Evolutionary conservation across 1,140 invertebrate species (phyloP).

Genomic region (Drosophila micromelanica): DNA sequence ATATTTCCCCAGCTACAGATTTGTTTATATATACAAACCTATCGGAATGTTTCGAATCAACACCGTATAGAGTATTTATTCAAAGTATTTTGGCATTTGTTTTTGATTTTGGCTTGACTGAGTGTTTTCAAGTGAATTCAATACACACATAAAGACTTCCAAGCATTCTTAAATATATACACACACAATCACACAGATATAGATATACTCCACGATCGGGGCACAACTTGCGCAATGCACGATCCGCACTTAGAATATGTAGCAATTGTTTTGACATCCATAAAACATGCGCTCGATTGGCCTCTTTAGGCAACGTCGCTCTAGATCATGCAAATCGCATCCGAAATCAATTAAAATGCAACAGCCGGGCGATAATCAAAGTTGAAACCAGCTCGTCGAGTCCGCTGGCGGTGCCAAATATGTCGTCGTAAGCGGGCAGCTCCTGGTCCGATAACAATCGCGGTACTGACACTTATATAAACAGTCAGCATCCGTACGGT

Average conservation of each 20-base stretch:
- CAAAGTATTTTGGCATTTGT: constrained; percentile 57
- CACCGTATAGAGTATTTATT: constrained; percentile 13
- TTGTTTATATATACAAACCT: no score
- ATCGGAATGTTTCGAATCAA: not conserved
- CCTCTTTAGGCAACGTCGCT: constrained; percentile 69
- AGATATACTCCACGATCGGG: constrained; percentile 3
- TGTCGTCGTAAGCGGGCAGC: constrained; percentile 35
- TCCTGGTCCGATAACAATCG: constrained; percentile 66
- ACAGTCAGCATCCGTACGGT: constrained; percentile 68
- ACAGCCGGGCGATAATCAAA: constrained; percentile 68
- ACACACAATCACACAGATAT: constrained; percentile 22
- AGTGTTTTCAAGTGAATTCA: constrained; percentile 25
- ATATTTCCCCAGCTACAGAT: no score
- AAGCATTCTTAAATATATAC: constrained; percentile 12
- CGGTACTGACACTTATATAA: constrained; percentile 71
- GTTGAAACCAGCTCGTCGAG: constrained; percentile 19
- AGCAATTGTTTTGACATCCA: constrained; percentile 80
- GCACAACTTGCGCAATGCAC: constrained; percentile 63
- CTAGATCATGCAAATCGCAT: constrained; percentile 73
- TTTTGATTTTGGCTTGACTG: constrained; percentile 49
- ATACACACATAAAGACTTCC: not conserved
- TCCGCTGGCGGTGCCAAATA: constrained; percentile 73
- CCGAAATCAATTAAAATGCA: constrained; percentile 78
- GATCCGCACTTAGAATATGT: constrained; percentile 71
- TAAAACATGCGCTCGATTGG: constrained; percentile 81